These are phyloP conservation scores for Craterocephalus amniculus DNA, from an alignment of 2,797 vertebrate species.

Conservation along the genomic window DNA sequence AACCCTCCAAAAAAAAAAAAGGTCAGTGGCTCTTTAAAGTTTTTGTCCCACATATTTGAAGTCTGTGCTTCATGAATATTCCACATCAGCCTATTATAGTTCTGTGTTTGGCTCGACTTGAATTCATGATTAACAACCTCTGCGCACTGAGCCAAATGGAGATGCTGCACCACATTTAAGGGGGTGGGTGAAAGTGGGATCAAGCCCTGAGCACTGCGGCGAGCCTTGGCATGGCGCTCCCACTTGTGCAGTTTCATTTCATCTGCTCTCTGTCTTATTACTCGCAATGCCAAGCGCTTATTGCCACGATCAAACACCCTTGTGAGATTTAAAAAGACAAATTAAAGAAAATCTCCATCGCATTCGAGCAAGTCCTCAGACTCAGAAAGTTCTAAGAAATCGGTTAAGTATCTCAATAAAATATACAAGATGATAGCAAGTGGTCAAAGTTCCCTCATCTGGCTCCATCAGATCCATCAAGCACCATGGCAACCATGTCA, in stretches of 20 bases:
- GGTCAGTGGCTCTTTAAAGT: neutral
- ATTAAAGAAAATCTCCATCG: neutral
- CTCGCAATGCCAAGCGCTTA: constrained; percentile 38
- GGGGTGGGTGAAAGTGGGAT: constrained; percentile 54
- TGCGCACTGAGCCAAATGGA: constrained; percentile 45
- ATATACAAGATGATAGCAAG: constrained; percentile 27
- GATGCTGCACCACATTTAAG: constrained; percentile 49
- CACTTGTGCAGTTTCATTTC: constrained; percentile 62
- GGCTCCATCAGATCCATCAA: constrained; percentile 32
- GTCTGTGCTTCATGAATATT: constrained; percentile 38
- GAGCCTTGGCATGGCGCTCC: constrained; percentile 58
- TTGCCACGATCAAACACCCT: constrained; percentile 34
- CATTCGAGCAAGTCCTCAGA: neutral
- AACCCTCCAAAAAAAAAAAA: neutral
- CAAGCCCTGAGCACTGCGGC: constrained; percentile 58
- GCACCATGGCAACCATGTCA: constrained; percentile 39
- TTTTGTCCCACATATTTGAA: constrained; percentile 27
- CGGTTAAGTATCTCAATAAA: constrained; percentile 33
- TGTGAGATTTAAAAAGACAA: constrained; percentile 11
- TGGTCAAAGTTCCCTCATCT: constrained; percentile 6
- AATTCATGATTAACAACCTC: constrained; percentile 55
- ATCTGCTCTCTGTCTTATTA: constrained; percentile 31
- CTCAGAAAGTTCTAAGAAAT: neutral
- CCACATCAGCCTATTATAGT: constrained; percentile 28
- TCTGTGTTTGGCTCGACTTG: constrained; percentile 17